These are phyloP conservation scores for Eupithecia abbreviata DNA, from an alignment of 2,888 invertebrate species.

Conservation along the genomic window DNA sequence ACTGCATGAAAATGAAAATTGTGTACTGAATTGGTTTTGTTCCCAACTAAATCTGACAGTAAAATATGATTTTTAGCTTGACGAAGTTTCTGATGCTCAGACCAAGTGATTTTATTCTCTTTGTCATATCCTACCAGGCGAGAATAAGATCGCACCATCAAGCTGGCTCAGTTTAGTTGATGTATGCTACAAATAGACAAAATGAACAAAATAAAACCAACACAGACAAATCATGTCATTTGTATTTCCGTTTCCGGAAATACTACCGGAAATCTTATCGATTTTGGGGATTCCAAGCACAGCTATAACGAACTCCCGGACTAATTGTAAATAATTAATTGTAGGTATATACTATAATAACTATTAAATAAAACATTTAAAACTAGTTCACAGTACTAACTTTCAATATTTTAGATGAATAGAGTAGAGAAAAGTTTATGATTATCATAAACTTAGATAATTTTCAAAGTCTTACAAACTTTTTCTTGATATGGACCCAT, in stretches of 20 bases:
- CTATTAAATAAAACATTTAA: not conserved
- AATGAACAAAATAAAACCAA: no score
- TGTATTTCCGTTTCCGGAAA: slow-evolving; percentile 10
- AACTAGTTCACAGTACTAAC: not conserved
- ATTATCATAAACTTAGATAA: no score
- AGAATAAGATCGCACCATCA: no score
- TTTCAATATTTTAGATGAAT: not conserved
- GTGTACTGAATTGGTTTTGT: not conserved
- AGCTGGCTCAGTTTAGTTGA: no score
- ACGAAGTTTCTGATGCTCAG: not conserved
- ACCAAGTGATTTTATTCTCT: no score
- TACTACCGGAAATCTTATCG: not conserved
- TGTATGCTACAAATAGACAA: no score
- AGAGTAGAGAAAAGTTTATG: no score
- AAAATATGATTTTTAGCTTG: not conserved
- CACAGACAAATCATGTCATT: no score
- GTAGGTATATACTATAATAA: not conserved
- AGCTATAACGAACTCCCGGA: not conserved
- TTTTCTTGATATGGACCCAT: no score
- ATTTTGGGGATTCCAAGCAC: not conserved
- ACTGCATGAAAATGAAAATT: slow-evolving; percentile 16
- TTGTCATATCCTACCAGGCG: no score
- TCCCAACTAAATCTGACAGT: not conserved
- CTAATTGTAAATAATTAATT: not conserved
- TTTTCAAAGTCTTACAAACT: no score